A percentile compares a stretch with the other conserved stretches of the same genome.
Conservation (phyloP, 2,113 vertebrate genomes). For the Sinocyclocheilus grahami region DNA sequence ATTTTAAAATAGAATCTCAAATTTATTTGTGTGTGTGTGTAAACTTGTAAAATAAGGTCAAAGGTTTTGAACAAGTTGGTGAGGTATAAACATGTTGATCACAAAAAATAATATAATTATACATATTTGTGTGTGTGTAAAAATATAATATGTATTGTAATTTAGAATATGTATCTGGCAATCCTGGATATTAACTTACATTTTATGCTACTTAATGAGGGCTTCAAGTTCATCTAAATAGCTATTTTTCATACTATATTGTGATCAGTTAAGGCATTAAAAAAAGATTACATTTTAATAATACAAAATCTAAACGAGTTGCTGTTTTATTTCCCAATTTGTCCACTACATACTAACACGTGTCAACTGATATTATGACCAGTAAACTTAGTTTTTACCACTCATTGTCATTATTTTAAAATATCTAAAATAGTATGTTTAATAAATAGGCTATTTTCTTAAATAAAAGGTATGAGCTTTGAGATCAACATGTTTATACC, state of each 20-base stretch:
- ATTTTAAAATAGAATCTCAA: neutral
- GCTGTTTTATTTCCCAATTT: neutral
- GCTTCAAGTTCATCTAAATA: neutral
- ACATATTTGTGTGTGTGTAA: too few species aligned
- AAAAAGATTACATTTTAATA: neutral
- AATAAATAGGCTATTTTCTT: neutral
- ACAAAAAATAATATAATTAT: too few species aligned
- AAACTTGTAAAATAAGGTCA: too few species aligned
- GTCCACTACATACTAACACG: slow-evolving; percentile 9
- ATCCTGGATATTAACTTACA: neutral
- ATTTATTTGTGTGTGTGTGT: too few species aligned
- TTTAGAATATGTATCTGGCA: neutral
- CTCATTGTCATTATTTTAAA: neutral
- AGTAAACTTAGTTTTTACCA: neutral
- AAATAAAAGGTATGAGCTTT: neutral
- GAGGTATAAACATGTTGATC: too few species aligned
- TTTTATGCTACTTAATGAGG: neutral
- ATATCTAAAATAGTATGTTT: neutral
- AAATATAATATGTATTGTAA: too few species aligned
- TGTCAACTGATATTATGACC: neutral
- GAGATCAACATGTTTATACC: slow-evolving; percentile 12
- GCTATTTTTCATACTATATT: neutral
- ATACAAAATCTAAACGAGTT: neutral
- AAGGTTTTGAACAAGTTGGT: too few species aligned
- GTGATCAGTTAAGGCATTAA: neutral